Conservation (phyloP, 2,113 vertebrate species). For the Apteryx mantelli region DNA sequence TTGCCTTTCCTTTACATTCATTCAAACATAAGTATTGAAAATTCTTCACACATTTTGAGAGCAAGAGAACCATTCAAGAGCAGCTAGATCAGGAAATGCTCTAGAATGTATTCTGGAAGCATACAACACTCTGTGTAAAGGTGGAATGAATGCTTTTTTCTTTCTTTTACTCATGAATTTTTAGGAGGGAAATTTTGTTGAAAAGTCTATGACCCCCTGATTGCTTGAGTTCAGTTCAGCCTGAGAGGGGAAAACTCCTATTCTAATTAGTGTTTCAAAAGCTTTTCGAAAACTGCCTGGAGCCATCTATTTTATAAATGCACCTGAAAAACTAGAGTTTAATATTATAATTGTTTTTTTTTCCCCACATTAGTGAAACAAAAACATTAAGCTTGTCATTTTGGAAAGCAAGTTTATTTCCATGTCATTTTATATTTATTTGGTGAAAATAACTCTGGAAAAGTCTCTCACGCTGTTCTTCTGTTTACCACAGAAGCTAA, state of each 20-base stretch:
- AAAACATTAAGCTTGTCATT: not conserved
- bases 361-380: not conserved
- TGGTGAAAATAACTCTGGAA: not conserved
- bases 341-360: not conserved
- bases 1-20: not conserved
- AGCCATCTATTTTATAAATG: not conserved
- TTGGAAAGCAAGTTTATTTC: not conserved
- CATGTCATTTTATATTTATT: not conserved
- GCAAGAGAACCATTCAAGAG: not conserved
- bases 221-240: not conserved
- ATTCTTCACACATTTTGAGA: not conserved
- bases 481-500: not conserved
- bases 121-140: not conserved
- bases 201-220: not conserved
- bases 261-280: not conserved
- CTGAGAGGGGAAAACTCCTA: not conserved
- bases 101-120: not conserved
- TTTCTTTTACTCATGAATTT: not conserved
- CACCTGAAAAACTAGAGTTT: not conserved
- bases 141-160: not conserved
- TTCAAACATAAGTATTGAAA: not conserved
- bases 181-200: not conserved
- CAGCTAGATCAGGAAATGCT: not conserved
- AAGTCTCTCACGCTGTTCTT: not conserved
- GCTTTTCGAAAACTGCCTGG: not conserved